phyloP scores from a whole-genome alignment of 2,888 invertebrate species.

The Tortrix viridana region DNA sequence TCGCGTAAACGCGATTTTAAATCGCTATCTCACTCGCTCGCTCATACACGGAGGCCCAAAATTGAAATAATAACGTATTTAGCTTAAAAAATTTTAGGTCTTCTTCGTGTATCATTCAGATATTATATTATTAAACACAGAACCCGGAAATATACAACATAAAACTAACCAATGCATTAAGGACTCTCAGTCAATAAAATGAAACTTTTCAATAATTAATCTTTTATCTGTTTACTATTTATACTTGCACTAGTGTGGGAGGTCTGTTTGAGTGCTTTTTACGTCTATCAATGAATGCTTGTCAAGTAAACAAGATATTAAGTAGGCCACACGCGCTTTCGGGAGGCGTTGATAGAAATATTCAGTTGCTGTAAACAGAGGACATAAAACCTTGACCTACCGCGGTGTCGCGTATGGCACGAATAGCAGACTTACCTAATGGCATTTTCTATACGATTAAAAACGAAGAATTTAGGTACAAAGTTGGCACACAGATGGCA shows the following conservation, averaged over 20 bases:
- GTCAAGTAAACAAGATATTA: conserved; percentile 30
- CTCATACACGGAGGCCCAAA: too few relatives aligned
- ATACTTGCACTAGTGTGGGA: neutral
- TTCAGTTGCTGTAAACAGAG: neutral
- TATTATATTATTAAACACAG: too few relatives aligned
- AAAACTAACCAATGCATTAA: too few relatives aligned
- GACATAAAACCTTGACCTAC: neutral
- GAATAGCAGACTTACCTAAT: neutral
- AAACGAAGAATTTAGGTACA: too few relatives aligned
- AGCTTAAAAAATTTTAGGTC: too few relatives aligned
- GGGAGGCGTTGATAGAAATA: conserved; percentile 3
- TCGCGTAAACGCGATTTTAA: too few relatives aligned
- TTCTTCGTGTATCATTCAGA: too few relatives aligned
- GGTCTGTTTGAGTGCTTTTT: conserved; percentile 18
- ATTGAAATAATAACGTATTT: too few relatives aligned
- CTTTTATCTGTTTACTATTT: conserved; percentile 6
- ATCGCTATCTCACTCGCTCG: too few relatives aligned
- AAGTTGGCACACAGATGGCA: too few relatives aligned
- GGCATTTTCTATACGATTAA: too few relatives aligned
- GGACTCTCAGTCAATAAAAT: neutral
- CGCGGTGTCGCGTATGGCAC: neutral
- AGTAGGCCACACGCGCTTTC: conserved; percentile 18
- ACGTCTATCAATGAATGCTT: conserved; percentile 19
- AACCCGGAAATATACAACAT: too few relatives aligned
- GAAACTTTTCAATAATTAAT: neutral